Evolutionary conservation across 2,797 vertebrate genomes (phyloP).

Genomic region (Ctenopoma multispine): DNA sequence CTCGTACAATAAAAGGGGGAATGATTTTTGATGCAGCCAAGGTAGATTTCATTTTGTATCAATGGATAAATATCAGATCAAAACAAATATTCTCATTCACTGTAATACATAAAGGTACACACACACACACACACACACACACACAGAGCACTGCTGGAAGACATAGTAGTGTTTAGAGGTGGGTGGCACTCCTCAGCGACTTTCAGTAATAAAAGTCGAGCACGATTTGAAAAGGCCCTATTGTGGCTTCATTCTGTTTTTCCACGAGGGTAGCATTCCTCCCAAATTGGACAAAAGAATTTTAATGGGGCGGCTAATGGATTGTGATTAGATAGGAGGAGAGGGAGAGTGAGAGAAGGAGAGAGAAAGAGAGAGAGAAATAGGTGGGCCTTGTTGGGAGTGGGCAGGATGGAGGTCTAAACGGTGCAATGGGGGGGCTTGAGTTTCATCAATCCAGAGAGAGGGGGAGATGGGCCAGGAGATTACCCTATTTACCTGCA

Average conservation of each 20-base stretch:
- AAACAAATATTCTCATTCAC: neutral
- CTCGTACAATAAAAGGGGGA: neutral
- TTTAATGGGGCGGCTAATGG: slow-evolving; percentile 86
- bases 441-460: slow-evolving; percentile 75
- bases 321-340: slow-evolving; percentile 84
- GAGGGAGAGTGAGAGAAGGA: slow-evolving; percentile 41
- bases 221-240: slow-evolving; percentile 79
- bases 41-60: neutral
- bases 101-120: slow-evolving; percentile 9
- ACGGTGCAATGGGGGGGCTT: slow-evolving; percentile 58
- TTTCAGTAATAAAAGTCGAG: slow-evolving; percentile 82
- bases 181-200: slow-evolving; percentile 77
- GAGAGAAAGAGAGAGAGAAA: slow-evolving; percentile 46
- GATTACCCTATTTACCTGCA: slow-evolving; percentile 81
- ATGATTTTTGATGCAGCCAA: neutral
- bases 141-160: slow-evolving; percentile 47
- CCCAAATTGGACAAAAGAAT: slow-evolving; percentile 88
- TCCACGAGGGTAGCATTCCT: slow-evolving; percentile 85
- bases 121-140: slow-evolving; percentile 22
- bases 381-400: slow-evolving; percentile 61
- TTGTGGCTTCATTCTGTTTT: slow-evolving; percentile 81
- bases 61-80: neutral
- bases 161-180: slow-evolving; percentile 64
- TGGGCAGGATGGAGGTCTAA: slow-evolving; percentile 58
- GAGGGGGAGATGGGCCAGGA: slow-evolving; percentile 73